Conservation (phyloP, 2,113 vertebrate genomes). For the Cacatua alba region DNA sequence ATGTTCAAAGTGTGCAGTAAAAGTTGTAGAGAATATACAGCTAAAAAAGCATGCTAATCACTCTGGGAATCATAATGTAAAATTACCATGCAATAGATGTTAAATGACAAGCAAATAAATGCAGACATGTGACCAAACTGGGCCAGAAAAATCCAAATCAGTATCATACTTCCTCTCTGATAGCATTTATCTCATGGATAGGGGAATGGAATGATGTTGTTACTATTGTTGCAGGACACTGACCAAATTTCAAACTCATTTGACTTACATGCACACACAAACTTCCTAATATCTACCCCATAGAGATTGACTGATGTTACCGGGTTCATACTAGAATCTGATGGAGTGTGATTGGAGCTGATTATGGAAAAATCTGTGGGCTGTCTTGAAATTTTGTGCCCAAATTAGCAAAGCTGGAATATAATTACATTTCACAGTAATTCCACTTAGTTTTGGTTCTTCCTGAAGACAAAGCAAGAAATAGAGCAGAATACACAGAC, state of each 20-base stretch:
- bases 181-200: not conserved
- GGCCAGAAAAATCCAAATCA: conserved; percentile 30
- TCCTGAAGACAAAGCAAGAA: not conserved
- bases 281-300: not conserved
- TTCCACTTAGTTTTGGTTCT: not conserved
- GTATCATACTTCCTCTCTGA: not conserved
- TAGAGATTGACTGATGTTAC: not conserved
- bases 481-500: not conserved
- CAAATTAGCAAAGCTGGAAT: not conserved
- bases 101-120: conserved; percentile 32
- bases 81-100: conserved; percentile 32
- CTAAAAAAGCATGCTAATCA: conserved; percentile 49
- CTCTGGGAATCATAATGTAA: conserved; percentile 34
- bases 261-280: not conserved
- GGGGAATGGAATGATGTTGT: not conserved
- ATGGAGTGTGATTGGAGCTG: not conserved
- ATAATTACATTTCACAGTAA: not conserved
- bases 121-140: not conserved
- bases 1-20: conserved; percentile 14
- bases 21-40: conserved; percentile 27
- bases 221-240: not conserved
- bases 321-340: not conserved
- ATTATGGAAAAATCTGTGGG: not conserved
- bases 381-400: not conserved
- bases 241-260: not conserved